Evolutionary conservation across 1,140 invertebrate species (phyloP), one percentile per base, ranked within the genome.

Genomic region (Rhynchophorus ferrugineus): DNA sequence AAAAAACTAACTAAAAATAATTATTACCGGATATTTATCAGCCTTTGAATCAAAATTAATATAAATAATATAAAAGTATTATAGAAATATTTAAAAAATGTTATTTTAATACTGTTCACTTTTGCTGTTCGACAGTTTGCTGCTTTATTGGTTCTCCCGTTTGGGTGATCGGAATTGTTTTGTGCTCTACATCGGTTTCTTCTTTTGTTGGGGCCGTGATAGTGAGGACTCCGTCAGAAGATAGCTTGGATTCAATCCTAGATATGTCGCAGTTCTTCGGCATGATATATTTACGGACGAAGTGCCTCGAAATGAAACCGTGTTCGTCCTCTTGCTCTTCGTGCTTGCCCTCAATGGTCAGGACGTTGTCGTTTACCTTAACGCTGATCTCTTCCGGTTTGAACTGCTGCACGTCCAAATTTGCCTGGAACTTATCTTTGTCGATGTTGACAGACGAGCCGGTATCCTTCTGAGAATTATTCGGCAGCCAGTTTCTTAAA

Each of bases 181-280:
- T 5, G 24, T 29, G 5, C 11, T 29, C 24, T 6, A 11, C 11
- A 11, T 29, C 24, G 5, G 5, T 11, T 9, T 48, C 46, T 2
- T 48, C 46, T 18, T 21, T 48, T 19, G 48, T 75, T 1, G 82
- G 81, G 2, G 79, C 82, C 1, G 68, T 76, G 20, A 88, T 77
- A 14, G 76, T 82, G 0, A 89, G 64, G 1, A 89, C 78, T 1
- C 86, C 85, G 59, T 89, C 86, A 0, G 81, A 83, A 1, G 84
- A 86, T 1, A 89, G 68, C 8, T 71, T 78, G 0, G 83, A 87
- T 1, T 75, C 65, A 2, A 87, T 76, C 7, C 78, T 71, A 1
- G 83, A 78, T 0, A 79, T 66, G 3, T 82, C 72, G 29, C 79
- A 80, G 24, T 79, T 81, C 16, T 82, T 73, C 0, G 85, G 86